Base-by-base conservation (phyloP, 2,797 vertebrate genomes). In the Chromis chromis region DNA sequence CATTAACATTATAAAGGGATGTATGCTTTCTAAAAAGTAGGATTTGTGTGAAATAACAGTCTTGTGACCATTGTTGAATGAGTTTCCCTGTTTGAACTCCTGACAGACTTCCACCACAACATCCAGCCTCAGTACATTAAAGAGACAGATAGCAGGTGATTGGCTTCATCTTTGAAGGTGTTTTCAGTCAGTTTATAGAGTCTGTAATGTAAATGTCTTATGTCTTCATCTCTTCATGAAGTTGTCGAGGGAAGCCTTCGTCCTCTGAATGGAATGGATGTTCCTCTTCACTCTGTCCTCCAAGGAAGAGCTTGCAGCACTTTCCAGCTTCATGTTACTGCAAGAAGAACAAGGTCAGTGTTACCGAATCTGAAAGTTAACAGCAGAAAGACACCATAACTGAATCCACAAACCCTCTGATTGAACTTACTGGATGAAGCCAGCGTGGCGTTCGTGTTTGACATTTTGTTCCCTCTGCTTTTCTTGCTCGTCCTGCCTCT, bases 201-300 rank as follows among this genome's bases (percentile, higher is more conserved):
- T 60, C 27, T 56, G 33, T 33, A 17, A 31, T 10, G 55, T 39
- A 17, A 71, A 53, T 25, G 19, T 40, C 36, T 78, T 64, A n/a
- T 48, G n/a, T 48, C 46, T 74, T 92, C 61, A 98, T 95, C 96
- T 95, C 86, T 93, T 96, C 96, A 97, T 97, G 4, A 98, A 98
- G 92, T 96, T 98, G 69, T 99, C 96, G 88, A 98, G 75, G 10
- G 97, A 96, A 0, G 95, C 94, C 0, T 96, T 85, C 0, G 97
- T 99, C 69, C 98, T 95, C 89, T 99, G 98, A 9, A 99, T 95
- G 71, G 96, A 97, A 91, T 99, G 94, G 92, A 99, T 97, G 17
- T 99, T 99, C 72, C 97, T 95, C 74, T 97, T 99, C 40, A 99
- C 96, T 9, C 97, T 85, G 59, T 99, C 98, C 82, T 99, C 97